Percentiles rank a stretch among this genome's conserved stretches.
Evolutionary conservation across 2,888 invertebrate species (phyloP).

Genomic region (Acanthosoma haemorrhoidale): DNA sequence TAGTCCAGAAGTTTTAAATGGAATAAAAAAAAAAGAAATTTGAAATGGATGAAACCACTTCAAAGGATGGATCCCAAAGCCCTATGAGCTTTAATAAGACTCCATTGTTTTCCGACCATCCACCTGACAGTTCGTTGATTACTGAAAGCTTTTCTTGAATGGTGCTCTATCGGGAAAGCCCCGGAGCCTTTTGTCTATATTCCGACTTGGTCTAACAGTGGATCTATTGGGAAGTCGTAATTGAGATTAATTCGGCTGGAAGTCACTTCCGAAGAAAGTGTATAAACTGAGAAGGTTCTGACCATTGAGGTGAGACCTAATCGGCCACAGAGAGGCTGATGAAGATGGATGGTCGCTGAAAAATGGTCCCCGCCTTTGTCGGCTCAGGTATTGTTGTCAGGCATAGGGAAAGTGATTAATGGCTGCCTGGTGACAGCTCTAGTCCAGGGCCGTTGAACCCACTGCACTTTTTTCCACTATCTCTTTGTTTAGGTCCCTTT

Average conservation of each 20-base stretch:
- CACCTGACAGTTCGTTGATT: too few species aligned
- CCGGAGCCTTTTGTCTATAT: background rate
- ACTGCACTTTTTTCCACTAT: background rate
- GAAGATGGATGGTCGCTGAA: background rate
- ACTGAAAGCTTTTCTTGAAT: background rate
- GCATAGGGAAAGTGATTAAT: background rate
- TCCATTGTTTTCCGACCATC: too few species aligned
- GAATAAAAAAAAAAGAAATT: too few species aligned
- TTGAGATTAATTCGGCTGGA: background rate
- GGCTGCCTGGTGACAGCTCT: background rate
- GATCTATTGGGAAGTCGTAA: background rate
- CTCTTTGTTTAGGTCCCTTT: background rate
- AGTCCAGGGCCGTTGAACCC: slow-evolving; percentile 1
- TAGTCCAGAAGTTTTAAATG: too few species aligned
- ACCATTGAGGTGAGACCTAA: background rate
- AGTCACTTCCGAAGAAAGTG: background rate
- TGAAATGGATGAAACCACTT: too few species aligned
- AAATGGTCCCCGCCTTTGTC: background rate
- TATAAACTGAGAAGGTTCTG: background rate
- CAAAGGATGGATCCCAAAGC: too few species aligned
- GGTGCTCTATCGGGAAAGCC: background rate
- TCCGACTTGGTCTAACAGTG: background rate
- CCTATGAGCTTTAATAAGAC: too few species aligned
- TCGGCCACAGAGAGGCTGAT: background rate
- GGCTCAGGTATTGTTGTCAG: background rate